Evolutionary conservation across 1,140 invertebrate species (phyloP).

Genomic region (Medauroidea extradentata): DNA sequence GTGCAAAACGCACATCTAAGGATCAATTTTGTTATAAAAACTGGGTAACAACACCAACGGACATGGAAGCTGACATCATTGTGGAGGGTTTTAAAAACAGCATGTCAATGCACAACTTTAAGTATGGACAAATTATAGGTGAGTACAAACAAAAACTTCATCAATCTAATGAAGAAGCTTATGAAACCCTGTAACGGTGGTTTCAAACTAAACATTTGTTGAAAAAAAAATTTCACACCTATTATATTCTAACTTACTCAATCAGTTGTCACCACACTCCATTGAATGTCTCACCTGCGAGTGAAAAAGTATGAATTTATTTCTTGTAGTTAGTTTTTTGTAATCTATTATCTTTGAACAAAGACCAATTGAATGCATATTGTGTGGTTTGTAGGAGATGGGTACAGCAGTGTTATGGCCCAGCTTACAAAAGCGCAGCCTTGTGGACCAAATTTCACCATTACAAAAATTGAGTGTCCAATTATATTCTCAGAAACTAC

Average conservation of each 20-base stretch:
- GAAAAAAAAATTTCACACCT: no score
- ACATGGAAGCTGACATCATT: constrained; percentile 44
- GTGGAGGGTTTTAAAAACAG: constrained; percentile 28
- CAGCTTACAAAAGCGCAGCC: background rate
- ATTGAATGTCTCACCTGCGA: background rate
- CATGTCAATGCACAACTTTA: constrained; percentile 23
- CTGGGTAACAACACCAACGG: constrained; percentile 34
- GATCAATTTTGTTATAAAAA: constrained; percentile 34
- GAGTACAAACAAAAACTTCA: constrained; percentile 6
- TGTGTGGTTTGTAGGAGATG: background rate
- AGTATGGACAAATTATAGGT: constrained; percentile 29
- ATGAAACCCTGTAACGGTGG: no score
- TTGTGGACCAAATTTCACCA: background rate
- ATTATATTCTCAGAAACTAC: constrained; percentile 4
- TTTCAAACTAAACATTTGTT: no score
- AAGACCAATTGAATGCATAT: background rate
- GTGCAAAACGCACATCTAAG: constrained; percentile 16
- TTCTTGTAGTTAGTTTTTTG: background rate
- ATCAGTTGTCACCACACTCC: no score
- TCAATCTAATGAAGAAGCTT: background rate
- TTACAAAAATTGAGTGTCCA: constrained; percentile 6
- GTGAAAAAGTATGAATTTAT: background rate
- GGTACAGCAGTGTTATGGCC: background rate
- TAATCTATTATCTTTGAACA: no score
- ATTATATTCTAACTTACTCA: no score